Conservation (phyloP, 2,797 vertebrate species). For the Anabas testudineus region DNA sequence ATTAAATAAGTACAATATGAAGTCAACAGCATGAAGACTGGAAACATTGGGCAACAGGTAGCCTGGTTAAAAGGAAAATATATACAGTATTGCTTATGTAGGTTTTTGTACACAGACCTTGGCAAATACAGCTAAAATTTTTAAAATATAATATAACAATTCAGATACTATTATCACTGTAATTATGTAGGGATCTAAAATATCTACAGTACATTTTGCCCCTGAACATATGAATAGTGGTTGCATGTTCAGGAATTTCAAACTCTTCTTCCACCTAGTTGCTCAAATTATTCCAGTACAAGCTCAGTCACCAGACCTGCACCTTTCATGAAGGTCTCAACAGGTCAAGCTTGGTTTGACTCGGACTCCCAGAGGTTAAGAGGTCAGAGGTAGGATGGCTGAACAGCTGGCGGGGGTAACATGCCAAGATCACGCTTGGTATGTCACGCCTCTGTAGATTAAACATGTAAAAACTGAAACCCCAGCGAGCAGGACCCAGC, state of each 20-base stretch:
- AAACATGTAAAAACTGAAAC: slow-evolving; percentile 53
- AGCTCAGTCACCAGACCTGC: slow-evolving; percentile 2
- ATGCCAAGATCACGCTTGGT: slow-evolving; percentile 57
- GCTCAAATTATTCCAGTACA: slow-evolving; percentile 23
- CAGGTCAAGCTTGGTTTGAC: slow-evolving; percentile 45
- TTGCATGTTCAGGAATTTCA: slow-evolving; percentile 26
- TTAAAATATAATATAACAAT: too few species aligned
- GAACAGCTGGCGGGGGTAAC: slow-evolving; percentile 60
- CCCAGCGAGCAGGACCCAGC: slow-evolving; percentile 24
- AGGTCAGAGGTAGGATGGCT: slow-evolving; percentile 40
- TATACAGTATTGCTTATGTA: too few species aligned
- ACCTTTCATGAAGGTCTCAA: slow-evolving; percentile 29
- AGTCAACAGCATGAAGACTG: too few species aligned
- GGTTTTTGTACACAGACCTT: too few species aligned
- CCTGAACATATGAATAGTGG: neutral
- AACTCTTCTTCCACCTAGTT: slow-evolving; percentile 27
- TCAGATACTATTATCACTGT: too few species aligned
- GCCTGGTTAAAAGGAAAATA: too few species aligned
- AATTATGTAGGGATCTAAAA: too few species aligned
- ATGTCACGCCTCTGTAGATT: slow-evolving; percentile 52
- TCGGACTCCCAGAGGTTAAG: slow-evolving; percentile 23
- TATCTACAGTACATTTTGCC: neutral
- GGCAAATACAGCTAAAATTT: too few species aligned
- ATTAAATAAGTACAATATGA: too few species aligned
- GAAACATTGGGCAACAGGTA: too few species aligned